A percentile compares a stretch with the other conserved stretches of the same genome.
Evolutionary conservation across 2,888 invertebrate species (phyloP).

Genomic region (Venusia cambrica): DNA sequence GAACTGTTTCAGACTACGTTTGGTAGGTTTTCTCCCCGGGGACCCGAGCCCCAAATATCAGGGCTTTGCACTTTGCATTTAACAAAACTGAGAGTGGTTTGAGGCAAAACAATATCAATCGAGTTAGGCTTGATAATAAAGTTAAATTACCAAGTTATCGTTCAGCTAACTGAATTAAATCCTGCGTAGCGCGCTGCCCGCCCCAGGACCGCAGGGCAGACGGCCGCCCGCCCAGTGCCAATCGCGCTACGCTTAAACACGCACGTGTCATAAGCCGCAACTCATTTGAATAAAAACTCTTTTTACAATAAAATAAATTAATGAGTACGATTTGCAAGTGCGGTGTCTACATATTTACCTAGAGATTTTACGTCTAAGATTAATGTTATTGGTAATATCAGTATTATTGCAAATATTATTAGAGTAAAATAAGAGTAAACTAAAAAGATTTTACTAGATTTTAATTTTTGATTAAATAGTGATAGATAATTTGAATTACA

Average conservation of each 20-base stretch:
- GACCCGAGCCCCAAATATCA: constrained; percentile 4
- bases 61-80: not conserved
- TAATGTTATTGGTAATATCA: not conserved
- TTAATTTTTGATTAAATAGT: too few species aligned
- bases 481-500: constrained; percentile 4
- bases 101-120: constrained; percentile 7
- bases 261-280: constrained; percentile 30
- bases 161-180: constrained; percentile 59
- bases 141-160: constrained; percentile 15
- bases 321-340: constrained; percentile 10
- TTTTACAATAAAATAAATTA: constrained; percentile 11
- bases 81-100: not conserved
- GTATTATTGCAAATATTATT: too few species aligned
- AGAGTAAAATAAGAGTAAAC: constrained; percentile 16
- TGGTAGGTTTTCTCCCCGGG: too few species aligned
- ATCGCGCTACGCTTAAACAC: constrained; percentile 33
- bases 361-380: constrained; percentile 10
- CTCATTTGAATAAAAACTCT: constrained; percentile 7
- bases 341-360: constrained; percentile 2
- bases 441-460: too few species aligned
- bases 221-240: constrained; percentile 45
- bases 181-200: constrained; percentile 40
- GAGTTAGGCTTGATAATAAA: constrained; percentile 22
- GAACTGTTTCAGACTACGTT: too few species aligned
- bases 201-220: constrained; percentile 37